Evolutionary conservation across 2,888 invertebrate genomes (phyloP).

Genomic region (Pristionchus arcanus): DNA sequence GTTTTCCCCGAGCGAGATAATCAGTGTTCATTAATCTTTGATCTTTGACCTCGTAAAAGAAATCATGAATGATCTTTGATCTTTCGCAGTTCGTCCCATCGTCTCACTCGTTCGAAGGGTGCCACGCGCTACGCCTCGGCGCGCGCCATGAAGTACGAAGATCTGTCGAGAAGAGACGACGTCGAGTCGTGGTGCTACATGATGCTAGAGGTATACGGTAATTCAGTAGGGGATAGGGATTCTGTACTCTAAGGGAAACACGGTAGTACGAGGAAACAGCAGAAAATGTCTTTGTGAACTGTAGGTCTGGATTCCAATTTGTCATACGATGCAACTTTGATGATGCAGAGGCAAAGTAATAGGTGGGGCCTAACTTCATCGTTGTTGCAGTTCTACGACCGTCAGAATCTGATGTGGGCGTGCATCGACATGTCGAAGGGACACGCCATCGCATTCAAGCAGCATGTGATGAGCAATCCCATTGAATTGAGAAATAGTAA

Average conservation of each 20-base stretch:
- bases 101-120: neutral
- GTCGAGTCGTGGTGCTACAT: conserved; percentile 42
- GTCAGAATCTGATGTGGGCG: neutral
- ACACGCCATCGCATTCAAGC: neutral
- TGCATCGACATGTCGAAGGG: neutral
- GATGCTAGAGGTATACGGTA: conserved; percentile 44
- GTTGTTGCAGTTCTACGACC: neutral
- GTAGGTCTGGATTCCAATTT: too few relatives aligned
- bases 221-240: neutral
- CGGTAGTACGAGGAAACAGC: neutral
- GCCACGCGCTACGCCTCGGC: neutral
- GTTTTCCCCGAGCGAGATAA: too few relatives aligned
- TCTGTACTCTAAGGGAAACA: neutral
- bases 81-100: conserved; percentile 5
- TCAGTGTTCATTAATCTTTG: neutral
- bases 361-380: too few relatives aligned
- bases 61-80: neutral
- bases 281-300: too few relatives aligned
- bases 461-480: neutral
- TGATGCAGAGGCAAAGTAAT: too few relatives aligned
- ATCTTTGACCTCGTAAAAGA: neutral
- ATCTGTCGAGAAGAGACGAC: conserved; percentile 31
- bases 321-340: too few relatives aligned
- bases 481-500: neutral
- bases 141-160: neutral